Percentiles rank a stretch among this genome's conserved stretches.
These are phyloP conservation scores for Coenobita brevimanus DNA, from an alignment of 1,140 invertebrate genomes.

Conservation along the genomic window DNA sequence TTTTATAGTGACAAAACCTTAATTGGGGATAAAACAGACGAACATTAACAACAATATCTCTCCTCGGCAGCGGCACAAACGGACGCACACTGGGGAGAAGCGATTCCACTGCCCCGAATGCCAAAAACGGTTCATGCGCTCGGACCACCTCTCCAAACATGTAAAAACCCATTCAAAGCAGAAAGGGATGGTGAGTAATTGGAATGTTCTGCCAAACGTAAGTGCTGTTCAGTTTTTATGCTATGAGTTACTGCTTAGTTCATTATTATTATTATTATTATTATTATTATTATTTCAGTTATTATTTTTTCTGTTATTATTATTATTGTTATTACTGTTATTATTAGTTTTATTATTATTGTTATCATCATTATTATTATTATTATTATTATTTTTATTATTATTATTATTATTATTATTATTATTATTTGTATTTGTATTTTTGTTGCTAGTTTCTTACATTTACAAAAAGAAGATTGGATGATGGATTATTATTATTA, in stretches of 20 bases:
- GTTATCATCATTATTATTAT: neutral
- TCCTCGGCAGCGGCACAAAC: conserved; percentile 69
- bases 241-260: conserved; percentile 33
- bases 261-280: neutral
- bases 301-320: no score
- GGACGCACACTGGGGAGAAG: conserved; percentile 85
- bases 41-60: conserved; percentile 86
- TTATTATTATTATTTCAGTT: neutral
- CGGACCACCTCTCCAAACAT: conserved; percentile 86
- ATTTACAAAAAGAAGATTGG: no score
- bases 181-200: conserved; percentile 66
- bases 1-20: no score
- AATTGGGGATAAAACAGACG: conserved; percentile 86
- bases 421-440: no score
- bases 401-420: no score
- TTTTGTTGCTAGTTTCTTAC: no score
- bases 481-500: no score
- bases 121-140: conserved; percentile 88
- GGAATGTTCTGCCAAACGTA: conserved; percentile 55
- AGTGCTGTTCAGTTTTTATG: no score
- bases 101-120: conserved; percentile 88
- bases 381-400: neutral
- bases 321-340: no score
- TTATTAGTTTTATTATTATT: no score
- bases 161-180: conserved; percentile 83